Evolutionary conservation across 2,113 vertebrate genomes (phyloP), one percentile per base, ranked within the genome.

Genomic region (Eretmochelys imbricata): DNA sequence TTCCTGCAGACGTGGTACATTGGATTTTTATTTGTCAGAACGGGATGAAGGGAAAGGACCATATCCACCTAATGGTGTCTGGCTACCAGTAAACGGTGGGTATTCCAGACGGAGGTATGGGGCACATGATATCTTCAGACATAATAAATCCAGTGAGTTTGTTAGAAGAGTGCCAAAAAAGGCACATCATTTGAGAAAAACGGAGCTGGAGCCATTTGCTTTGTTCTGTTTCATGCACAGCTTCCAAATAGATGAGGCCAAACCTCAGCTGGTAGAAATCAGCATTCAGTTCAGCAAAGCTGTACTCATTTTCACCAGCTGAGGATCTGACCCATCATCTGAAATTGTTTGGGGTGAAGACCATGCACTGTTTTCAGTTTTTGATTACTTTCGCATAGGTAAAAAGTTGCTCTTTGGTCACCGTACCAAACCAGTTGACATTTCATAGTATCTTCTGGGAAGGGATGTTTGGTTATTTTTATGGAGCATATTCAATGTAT

Each of bases 41-140:
- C 62, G 85, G 85, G 91, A 65, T 80, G 92, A 94, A n/a, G 50
- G 57, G 85, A 89, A 89, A 95, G 88, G 84, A 87, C 20, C 78
- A 85, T 95, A 90, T 94, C 80, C 57, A 94, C 84, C 81, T 97
- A 97, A 96, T 97, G 91, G 85, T 81, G 93, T 96, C 92, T 89
- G 91, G 81, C 87, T 96, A 94, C 93, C 96, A 90, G 96, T 94
- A 97, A 97, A 93, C 90, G 65, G 80, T 94, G 87, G 57, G 86
- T 96, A 95, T 96, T 94, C 91, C 89, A 80, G 76, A 38, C 93
- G 88, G 96, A 94, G 80, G 78, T 75, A 95, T 91, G 89, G 93
- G 93, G 89, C 84, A 82, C 75, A 85, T 80, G 89, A 95, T 95
- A 95, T 93, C 96, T 95, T 95, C 94, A 95, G 95, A 94, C 69